These are phyloP conservation scores for Macroteleia sp. DNA, from an alignment of 2,888 invertebrate species.

Conservation along the genomic window DNA sequence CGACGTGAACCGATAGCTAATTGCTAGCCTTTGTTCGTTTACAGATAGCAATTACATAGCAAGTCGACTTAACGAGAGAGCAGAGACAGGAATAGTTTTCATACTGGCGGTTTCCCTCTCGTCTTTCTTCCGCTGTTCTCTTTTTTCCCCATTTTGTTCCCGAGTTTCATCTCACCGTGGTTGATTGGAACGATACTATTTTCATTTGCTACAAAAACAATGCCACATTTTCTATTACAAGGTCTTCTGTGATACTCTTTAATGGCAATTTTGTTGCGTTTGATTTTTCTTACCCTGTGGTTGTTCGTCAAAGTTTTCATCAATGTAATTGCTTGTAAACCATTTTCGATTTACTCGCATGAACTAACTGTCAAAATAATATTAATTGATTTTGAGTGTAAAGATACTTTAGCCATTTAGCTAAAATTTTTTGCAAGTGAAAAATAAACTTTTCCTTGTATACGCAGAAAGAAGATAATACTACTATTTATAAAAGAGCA, in stretches of 20 bases:
- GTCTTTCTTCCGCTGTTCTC: conserved; percentile 17
- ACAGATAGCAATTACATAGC: conserved; percentile 63
- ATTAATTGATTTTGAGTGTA: too few relatives aligned
- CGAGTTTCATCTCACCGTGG: conserved; percentile 7
- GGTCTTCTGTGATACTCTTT: neutral
- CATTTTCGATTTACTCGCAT: too few relatives aligned
- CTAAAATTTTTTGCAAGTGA: too few relatives aligned
- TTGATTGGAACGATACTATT: conserved; percentile 48
- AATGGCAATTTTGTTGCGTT: conserved; percentile 8
- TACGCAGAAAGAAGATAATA: too few relatives aligned
- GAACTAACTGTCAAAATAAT: too few relatives aligned
- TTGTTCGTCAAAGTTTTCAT: neutral
- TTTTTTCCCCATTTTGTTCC: conserved; percentile 6
- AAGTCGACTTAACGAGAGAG: conserved; percentile 48
- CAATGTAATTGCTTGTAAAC: neutral
- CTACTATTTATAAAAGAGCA: too few relatives aligned
- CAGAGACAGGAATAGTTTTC: conserved; percentile 33
- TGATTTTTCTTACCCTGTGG: neutral
- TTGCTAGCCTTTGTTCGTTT: conserved; percentile 64
- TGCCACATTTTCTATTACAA: conserved; percentile 13
- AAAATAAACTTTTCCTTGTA: too few relatives aligned
- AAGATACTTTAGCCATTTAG: too few relatives aligned
- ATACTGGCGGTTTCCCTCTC: conserved; percentile 10
- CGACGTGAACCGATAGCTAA: conserved; percentile 60
- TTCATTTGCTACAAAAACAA: conserved; percentile 37